A percentile compares a stretch with the other conserved stretches of the same genome.
Evolutionary conservation across 1,140 invertebrate genomes (phyloP).

Genomic region (Bombus balteatus): DNA sequence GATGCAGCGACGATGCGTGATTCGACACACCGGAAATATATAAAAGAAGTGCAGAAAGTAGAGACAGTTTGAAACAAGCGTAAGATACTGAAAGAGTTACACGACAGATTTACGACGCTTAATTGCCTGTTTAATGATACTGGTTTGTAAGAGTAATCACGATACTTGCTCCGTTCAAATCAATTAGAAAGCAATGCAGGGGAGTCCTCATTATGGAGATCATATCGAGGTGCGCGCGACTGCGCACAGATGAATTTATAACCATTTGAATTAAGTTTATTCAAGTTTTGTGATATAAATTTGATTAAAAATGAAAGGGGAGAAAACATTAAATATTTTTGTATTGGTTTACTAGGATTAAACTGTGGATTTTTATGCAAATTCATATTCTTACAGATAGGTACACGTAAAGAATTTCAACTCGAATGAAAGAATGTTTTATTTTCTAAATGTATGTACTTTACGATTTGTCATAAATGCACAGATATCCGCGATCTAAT

Average conservation of each 20-base stretch:
- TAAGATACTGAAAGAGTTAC: not conserved
- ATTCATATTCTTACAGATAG: too few relatives aligned
- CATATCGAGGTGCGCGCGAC: not conserved
- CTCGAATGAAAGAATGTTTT: too few relatives aligned
- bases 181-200: conserved; percentile 3
- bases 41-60: not conserved
- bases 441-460: too few relatives aligned
- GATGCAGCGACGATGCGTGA: conserved; percentile 2
- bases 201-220: not conserved
- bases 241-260: not conserved
- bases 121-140: conserved; percentile 6
- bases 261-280: not conserved
- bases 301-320: not conserved
- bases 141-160: not conserved
- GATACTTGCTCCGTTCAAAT: conserved; percentile 13
- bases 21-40: not conserved
- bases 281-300: not conserved
- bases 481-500: too few relatives aligned
- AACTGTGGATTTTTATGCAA: too few relatives aligned
- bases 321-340: not conserved
- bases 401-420: too few relatives aligned
- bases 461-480: too few relatives aligned
- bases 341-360: not conserved
- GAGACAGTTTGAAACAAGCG: not conserved
- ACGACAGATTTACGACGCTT: conserved; percentile 20